A percentile compares a stretch with the other conserved stretches of the same genome.
Conservation (phyloP, 2,888 invertebrate species). For the Lepidochitona cinerea region DNA sequence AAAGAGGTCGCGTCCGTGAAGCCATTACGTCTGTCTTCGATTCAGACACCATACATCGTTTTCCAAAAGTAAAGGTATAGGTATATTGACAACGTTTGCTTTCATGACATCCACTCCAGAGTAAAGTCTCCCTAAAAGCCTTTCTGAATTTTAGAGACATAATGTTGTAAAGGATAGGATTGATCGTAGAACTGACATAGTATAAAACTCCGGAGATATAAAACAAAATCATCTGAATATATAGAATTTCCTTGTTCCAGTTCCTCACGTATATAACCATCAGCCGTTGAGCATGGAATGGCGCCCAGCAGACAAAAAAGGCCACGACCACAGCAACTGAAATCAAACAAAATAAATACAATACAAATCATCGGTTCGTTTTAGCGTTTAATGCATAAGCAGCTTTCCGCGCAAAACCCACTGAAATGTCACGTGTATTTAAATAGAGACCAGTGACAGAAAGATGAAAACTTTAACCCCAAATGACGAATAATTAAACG, state of each 20-base stretch:
- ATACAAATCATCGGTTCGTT: no score
- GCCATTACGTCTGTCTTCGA: background rate
- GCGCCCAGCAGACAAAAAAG: constrained; percentile 68
- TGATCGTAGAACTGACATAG: constrained; percentile 92
- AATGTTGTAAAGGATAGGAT: constrained; percentile 93
- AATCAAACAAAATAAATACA: no score
- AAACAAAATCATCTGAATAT: constrained; percentile 82
- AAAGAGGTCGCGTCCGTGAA: no score
- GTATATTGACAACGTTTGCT: background rate
- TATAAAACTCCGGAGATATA: constrained; percentile 91
- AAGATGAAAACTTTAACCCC: no score
- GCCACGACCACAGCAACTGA: constrained; percentile 67
- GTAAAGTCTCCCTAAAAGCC: constrained; percentile 83
- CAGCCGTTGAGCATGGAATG: constrained; percentile 65
- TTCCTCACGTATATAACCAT: constrained; percentile 79
- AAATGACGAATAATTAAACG: no score
- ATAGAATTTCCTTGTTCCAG: constrained; percentile 53
- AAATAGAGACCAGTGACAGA: no score
- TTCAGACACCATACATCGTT: background rate
- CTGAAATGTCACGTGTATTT: no score
- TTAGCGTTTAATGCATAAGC: no score
- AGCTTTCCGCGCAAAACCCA: no score
- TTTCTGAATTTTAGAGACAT: constrained; percentile 95
- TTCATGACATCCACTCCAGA: constrained; percentile 9
- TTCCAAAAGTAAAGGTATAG: background rate